Evolutionary conservation across 2,797 vertebrate species (phyloP).

Genomic region (Cyclopterus lumpus): DNA sequence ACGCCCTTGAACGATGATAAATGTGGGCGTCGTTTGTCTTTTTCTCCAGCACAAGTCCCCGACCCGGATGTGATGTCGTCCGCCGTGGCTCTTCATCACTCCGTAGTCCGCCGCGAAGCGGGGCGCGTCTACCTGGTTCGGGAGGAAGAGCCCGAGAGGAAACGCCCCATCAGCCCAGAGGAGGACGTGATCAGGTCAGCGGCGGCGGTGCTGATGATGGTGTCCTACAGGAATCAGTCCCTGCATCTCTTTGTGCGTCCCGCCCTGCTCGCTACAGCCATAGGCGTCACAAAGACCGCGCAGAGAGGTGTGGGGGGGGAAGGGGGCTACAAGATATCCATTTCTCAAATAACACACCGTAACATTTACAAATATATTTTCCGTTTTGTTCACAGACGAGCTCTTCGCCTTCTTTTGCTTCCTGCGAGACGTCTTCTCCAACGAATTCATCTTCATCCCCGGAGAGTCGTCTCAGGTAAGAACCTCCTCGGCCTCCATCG

Average conservation of each 20-base stretch:
- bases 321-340: rapidly evolving
- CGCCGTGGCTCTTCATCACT: slow-evolving; percentile 83
- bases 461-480: slow-evolving; percentile 87
- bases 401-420: slow-evolving; percentile 89
- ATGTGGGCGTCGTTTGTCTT: background rate
- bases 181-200: slow-evolving; percentile 81
- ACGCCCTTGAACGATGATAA: background rate
- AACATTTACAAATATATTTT: background rate
- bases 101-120: slow-evolving; percentile 74
- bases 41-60: slow-evolving; percentile 79
- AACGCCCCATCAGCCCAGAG: slow-evolving; percentile 67
- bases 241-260: slow-evolving; percentile 90
- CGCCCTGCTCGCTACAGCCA: slow-evolving; percentile 86
- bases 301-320: slow-evolving; percentile 87
- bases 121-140: slow-evolving; percentile 82
- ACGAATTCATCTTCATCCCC: slow-evolving; percentile 94
- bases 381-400: slow-evolving; percentile 81
- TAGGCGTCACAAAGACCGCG: slow-evolving; percentile 79
- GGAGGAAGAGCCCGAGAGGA: slow-evolving; percentile 65
- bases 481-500: background rate
- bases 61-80: slow-evolving; percentile 87
- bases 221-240: slow-evolving; percentile 91
- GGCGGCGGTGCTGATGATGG: slow-evolving; percentile 85
- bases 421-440: slow-evolving; percentile 87
- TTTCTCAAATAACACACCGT: background rate